A percentile compares a stretch with the other conserved stretches of the same genome.
Conservation (phyloP, 2,888 invertebrate species). For the Noctuana brunneofusca region DNA sequence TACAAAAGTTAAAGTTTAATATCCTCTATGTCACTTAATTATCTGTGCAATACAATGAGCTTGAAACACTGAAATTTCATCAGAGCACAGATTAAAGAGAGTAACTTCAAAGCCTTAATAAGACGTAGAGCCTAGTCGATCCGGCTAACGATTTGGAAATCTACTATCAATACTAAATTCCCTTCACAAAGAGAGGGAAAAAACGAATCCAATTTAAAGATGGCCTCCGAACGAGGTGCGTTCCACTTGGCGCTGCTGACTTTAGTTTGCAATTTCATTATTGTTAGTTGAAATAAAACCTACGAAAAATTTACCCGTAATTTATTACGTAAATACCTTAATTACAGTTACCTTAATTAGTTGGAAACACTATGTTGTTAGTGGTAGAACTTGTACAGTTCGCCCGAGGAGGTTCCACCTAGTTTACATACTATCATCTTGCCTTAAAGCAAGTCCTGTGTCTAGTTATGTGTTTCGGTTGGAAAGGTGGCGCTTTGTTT, state of each 20-base stretch:
- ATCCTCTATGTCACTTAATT: not conserved
- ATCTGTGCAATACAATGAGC: not conserved
- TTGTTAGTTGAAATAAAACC: not conserved
- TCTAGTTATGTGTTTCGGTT: no score
- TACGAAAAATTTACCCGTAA: no score
- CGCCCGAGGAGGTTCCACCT: no score
- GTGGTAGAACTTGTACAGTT: no score
- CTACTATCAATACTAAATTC: slow-evolving; percentile 52
- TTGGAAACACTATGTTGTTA: no score
- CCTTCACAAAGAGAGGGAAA: slow-evolving; percentile 53
- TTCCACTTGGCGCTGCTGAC: slow-evolving; percentile 45
- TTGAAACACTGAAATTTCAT: slow-evolving; percentile 16
- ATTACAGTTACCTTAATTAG: no score
- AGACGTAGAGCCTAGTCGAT: slow-evolving; percentile 1
- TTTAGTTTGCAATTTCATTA: slow-evolving; percentile 7
- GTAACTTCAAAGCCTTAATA: slow-evolving; percentile 11
- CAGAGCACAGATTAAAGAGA: slow-evolving; percentile 18
- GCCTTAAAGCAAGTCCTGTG: no score
- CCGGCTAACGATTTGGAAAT: slow-evolving; percentile 33
- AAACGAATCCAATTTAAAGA: slow-evolving; percentile 65
- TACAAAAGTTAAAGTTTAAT: not conserved
- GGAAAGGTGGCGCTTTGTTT: no score
- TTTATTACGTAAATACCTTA: no score
- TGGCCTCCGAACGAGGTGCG: slow-evolving; percentile 47
- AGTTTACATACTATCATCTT: no score